Percentiles rank a stretch among this genome's conserved stretches.
phyloP scores from a whole-genome alignment of 1,140 invertebrate genomes.

The Eueides isabella region DNA sequence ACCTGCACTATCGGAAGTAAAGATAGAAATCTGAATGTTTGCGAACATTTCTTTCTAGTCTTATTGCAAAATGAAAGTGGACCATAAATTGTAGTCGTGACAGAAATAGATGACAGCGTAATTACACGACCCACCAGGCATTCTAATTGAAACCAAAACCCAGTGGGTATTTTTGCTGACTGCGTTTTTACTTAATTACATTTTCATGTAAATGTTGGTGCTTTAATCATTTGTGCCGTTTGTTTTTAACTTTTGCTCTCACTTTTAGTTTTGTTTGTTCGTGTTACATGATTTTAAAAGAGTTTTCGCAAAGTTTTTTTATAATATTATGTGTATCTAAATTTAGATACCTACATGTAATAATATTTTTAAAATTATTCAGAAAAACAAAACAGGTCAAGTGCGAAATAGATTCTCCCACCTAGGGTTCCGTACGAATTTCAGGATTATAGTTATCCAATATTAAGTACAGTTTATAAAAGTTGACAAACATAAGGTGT shows the following conservation, averaged over 20 bases:
- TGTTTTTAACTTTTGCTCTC: background rate
- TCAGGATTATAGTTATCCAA: too few relatives aligned
- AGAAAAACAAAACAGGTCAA: too few relatives aligned
- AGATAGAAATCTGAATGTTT: slow-evolving; percentile 9
- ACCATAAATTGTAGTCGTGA: slow-evolving; percentile 38
- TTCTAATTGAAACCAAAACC: slow-evolving; percentile 43
- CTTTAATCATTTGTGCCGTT: slow-evolving; percentile 11
- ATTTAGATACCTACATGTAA: background rate
- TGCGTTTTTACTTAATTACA: slow-evolving; percentile 23
- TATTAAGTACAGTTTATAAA: too few relatives aligned
- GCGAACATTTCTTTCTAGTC: slow-evolving; percentile 22
- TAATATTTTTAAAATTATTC: too few relatives aligned
- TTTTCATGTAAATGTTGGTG: slow-evolving; percentile 20
- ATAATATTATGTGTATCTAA: too few relatives aligned
- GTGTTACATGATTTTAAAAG: background rate
- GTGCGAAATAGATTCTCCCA: too few relatives aligned
- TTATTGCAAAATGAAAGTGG: slow-evolving; percentile 26
- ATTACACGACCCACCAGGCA: slow-evolving; percentile 41
- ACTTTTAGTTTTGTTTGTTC: background rate
- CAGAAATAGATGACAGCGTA: slow-evolving; percentile 44
- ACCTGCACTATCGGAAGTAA: background rate
- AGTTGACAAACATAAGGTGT: too few relatives aligned
- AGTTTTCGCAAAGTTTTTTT: too few relatives aligned
- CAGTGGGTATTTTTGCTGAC: slow-evolving; percentile 30
- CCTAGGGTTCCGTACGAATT: too few relatives aligned